These are phyloP conservation scores for Microctonus brassicae DNA, from an alignment of 2,888 invertebrate genomes.

Conservation along the genomic window DNA sequence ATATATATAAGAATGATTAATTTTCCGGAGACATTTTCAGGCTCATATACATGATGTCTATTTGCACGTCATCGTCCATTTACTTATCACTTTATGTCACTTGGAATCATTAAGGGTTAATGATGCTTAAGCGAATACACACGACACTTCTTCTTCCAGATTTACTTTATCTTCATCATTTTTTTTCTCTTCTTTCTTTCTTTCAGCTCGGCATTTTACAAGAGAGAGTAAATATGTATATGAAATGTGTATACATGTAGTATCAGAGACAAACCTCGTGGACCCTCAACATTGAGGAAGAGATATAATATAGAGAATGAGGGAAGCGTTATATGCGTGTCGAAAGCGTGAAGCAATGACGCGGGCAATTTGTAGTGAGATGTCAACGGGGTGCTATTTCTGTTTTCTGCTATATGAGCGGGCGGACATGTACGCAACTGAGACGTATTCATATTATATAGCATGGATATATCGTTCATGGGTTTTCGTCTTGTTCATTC, in stretches of 20 bases:
- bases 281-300: neutral
- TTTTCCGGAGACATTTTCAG: conserved; percentile 9
- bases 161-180: conserved; percentile 8
- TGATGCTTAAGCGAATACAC: conserved; percentile 42
- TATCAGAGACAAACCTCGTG: conserved; percentile 21
- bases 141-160: neutral
- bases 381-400: conserved; percentile 58
- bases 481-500: conserved; percentile 11
- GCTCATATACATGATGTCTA: conserved; percentile 24
- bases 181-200: conserved; percentile 28
- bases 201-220: conserved; percentile 11
- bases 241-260: conserved; percentile 25
- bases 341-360: conserved; percentile 58
- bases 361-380: conserved; percentile 68
- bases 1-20: conserved; percentile 35
- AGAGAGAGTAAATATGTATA: conserved; percentile 1
- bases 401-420: conserved; percentile 25
- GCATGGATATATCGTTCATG: too few species aligned
- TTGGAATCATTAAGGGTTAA: conserved; percentile 48
- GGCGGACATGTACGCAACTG: conserved; percentile 35
- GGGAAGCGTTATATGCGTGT: neutral
- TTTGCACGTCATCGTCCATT: conserved; percentile 38
- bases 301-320: neutral
- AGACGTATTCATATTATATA: conserved; percentile 14
- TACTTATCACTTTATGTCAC: conserved; percentile 34